Base-by-base conservation (phyloP, 2,888 invertebrate genomes). In the Acanthopleura granulata region DNA sequence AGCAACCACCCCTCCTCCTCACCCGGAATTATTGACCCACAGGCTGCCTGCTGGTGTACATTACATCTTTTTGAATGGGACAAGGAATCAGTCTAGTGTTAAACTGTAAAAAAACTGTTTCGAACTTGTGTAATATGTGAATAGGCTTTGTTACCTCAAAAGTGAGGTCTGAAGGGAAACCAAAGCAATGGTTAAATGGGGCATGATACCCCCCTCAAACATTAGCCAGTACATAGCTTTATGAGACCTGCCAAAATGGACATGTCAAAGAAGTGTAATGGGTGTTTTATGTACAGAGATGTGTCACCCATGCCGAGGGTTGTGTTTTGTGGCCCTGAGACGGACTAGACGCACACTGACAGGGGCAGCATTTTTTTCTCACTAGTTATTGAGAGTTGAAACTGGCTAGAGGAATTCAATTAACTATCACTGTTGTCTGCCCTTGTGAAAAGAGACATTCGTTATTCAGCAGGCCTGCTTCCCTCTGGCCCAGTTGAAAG, bases 371-470 rank as follows among this genome's bases (percentile, higher is more conserved):
- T 57, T 57, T 57, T 57, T 57, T 57, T n/a, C 57, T 57, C 6
- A 12, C n/a, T 18, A 57, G 18, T 57, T 57, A 57, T 57, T 57
- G 57, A 57, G 57, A 57, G 57, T 22, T 57, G 57, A 22, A 27
- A 57, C 57, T 66, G 66, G 66, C 18, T 66, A 27, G 66, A 66
- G 66, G 66, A 66, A 66, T 66, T 66, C 66, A 66, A 66, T 66
- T 66, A 66, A 66, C 66, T 22, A 27, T 16, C 66, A 22, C 66
- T 66, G 66, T 66, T 66, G 22, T 66, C 27, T 66, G 66, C 29
- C 25, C 66, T 27, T 27, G 1, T 22, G 29, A 66, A 66, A 27
- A 27, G 29, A 27, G 27, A 27, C 25, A 22, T 22, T 66, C 66
- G 22, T 66, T 66, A 22, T 66, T 66, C 29, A 27, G 16, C 4